Conservation (phyloP, 2,113 vertebrate genomes). For the Leptobrachium leishanense region DNA sequence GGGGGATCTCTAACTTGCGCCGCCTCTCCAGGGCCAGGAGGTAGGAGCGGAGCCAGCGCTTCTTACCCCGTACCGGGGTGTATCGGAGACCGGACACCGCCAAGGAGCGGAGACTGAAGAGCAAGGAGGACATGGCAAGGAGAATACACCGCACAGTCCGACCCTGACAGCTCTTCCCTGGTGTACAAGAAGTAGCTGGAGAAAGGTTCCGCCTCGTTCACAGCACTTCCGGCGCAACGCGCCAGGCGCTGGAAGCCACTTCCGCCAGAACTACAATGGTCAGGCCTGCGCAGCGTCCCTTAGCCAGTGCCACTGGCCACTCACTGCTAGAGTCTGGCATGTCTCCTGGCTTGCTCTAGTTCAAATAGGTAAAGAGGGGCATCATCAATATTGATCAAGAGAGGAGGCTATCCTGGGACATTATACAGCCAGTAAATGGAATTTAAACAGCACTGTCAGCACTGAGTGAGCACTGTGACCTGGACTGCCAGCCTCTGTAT, state of each 20-base stretch:
- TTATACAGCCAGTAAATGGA: no score
- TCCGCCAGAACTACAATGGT: neutral
- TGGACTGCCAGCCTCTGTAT: no score
- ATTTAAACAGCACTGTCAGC: no score
- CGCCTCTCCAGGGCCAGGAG: slow-evolving; percentile 69
- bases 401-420: no score
- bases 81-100: slow-evolving; percentile 51
- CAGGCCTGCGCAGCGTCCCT: no score
- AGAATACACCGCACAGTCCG: neutral
- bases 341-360: no score
- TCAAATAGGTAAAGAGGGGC: no score
- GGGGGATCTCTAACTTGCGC: slow-evolving; percentile 71
- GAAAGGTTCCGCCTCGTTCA: slow-evolving; percentile 1
- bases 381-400: no score
- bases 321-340: no score
- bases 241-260: neutral
- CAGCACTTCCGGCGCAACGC: neutral
- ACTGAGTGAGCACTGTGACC: no score
- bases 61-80: slow-evolving; percentile 68
- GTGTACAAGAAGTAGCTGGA: neutral
- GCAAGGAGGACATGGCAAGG: slow-evolving; percentile 68
- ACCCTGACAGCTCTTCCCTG: neutral
- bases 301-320: no score
- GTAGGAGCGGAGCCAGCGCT: slow-evolving; percentile 81
- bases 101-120: slow-evolving; percentile 41